A percentile compares a stretch with the other conserved stretches of the same genome.
Evolutionary conservation across 2,113 vertebrate genomes (phyloP).

Genomic region (Theristicus caerulescens): DNA sequence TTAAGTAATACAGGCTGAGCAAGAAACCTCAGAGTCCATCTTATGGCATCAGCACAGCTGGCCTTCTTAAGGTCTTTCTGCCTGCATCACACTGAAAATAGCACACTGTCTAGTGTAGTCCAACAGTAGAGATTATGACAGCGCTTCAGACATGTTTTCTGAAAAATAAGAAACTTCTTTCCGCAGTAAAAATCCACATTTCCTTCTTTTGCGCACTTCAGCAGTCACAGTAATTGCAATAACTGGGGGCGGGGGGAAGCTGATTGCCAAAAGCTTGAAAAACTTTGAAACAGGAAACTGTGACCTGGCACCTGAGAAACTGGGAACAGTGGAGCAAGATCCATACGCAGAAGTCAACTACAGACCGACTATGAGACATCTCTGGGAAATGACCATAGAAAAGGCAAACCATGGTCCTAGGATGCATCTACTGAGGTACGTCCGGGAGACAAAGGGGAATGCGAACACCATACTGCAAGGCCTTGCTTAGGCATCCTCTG

Average conservation of each 20-base stretch:
- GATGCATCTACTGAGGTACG: background rate
- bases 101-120: background rate
- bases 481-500: background rate
- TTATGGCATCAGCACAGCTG: background rate
- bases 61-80: background rate
- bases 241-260: fast-evolving
- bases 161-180: background rate
- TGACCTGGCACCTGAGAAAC: background rate
- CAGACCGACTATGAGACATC: background rate
- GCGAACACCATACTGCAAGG: background rate
- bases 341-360: background rate
- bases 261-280: background rate
- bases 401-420: background rate
- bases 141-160: background rate
- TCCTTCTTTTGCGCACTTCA: background rate
- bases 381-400: background rate
- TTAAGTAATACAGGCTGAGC: background rate
- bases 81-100: background rate
- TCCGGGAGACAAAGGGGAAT: background rate
- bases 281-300: background rate
- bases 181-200: background rate
- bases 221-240: background rate
- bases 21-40: background rate
- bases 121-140: background rate
- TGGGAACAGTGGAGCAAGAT: background rate